Base-by-base conservation (phyloP, 2,888 invertebrate genomes). In the Branchipolynoe longqiensis region DNA sequence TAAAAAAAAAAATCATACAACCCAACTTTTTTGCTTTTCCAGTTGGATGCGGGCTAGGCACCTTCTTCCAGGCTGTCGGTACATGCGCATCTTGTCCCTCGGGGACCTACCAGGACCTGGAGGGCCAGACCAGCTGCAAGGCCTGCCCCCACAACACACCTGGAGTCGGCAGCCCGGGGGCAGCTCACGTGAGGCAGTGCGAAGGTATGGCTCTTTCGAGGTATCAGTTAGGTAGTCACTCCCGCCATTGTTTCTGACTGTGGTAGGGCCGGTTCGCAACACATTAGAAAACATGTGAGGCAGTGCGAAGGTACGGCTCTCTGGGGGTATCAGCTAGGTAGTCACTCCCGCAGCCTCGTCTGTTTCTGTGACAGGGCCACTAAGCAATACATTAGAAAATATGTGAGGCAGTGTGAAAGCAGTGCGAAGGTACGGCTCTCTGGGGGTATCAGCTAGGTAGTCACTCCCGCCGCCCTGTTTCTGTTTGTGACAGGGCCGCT, bases 31-130 rank as follows among this genome's bases (percentile, higher is more conserved):
- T n/a, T n/a, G n/a, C n/a, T n/a, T n/a, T 38, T 6, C 18, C 88
- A 94, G 94, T 94, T 69, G 91, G 92, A 6, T 94, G 94, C 88
- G 91, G 92, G 36, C 86, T 91, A 41, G 94, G 94, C 2, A 92
- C 91, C 0, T 93, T 90, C 89, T 93, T 91, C 85, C 90, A 92
- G 86, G 83, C 81, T 4, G 87, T 85, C 3, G 87, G 88, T 12
- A 78, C 82, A 14, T 94, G 94, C 88, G 54, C 88, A 54, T 88
- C 89, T 2, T 94, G 94, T 87, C 90, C 91, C 1, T 88, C 91
- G 25, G 93, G 93, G 3, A 92, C 91, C 3, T 94, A 93, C 88
- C 94, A 94, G 88, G 91, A 92, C 82, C 86, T 89, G 33, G 93
- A 93, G 73, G 93, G 91, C 3, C 91, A 92, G 84, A 82, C 89